Evolutionary conservation across 2,113 vertebrate genomes (phyloP).

Genomic region (Cololabis saira): DNA sequence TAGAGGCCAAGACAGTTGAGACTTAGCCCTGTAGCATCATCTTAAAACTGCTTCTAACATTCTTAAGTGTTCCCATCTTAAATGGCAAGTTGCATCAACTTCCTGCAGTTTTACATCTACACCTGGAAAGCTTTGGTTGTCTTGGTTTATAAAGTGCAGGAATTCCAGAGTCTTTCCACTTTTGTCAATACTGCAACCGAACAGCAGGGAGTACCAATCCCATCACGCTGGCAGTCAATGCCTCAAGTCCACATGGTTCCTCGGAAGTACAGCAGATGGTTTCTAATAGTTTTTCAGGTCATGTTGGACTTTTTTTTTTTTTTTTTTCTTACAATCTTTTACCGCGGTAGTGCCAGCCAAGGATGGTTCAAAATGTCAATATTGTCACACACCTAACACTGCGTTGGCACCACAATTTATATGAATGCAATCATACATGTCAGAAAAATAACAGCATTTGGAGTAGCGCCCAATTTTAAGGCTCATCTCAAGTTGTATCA

Average conservation of each 20-base stretch:
- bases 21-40: too few relatives aligned
- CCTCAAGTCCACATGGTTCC: slow-evolving; percentile 33
- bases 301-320: slow-evolving; percentile 6
- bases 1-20: too few relatives aligned
- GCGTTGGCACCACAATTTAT: slow-evolving; percentile 44
- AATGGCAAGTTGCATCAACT: slow-evolving; percentile 6
- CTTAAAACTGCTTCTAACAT: too few relatives aligned
- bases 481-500: slow-evolving; percentile 30
- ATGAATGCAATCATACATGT: slow-evolving; percentile 38
- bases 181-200: slow-evolving; percentile 33
- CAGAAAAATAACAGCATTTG: slow-evolving; percentile 34
- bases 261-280: slow-evolving; percentile 12
- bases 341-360: slow-evolving; percentile 28
- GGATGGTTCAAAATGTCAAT: slow-evolving; percentile 20
- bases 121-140: slow-evolving; percentile 40
- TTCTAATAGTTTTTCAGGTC: not conserved
- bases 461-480: slow-evolving; percentile 14
- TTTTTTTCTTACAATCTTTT: slow-evolving; percentile 6
- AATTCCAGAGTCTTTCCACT: slow-evolving; percentile 55
- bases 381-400: slow-evolving; percentile 40
- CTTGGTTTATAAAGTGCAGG: slow-evolving; percentile 79
- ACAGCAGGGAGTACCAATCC: slow-evolving; percentile 43
- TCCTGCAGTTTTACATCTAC: slow-evolving; percentile 12
- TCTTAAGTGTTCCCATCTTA: slow-evolving; percentile 23
- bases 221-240: slow-evolving; percentile 21